These are phyloP conservation scores for Delichon dasypus DNA, from an alignment of 2,797 vertebrate species.

Conservation along the genomic window DNA sequence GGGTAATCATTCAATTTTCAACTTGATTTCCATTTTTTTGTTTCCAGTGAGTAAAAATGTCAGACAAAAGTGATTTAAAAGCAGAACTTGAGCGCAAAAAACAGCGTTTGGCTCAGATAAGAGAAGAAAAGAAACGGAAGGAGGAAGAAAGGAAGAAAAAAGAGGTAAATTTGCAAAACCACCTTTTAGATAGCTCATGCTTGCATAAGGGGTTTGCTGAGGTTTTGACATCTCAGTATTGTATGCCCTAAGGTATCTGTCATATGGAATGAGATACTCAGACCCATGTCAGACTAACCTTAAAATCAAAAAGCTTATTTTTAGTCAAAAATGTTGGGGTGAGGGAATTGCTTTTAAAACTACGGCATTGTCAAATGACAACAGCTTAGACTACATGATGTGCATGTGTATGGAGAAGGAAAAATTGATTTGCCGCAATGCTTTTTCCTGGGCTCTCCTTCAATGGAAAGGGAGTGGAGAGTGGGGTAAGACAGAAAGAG, in stretches of 20 bases:
- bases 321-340: neutral
- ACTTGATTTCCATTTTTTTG: neutral
- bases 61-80: constrained; percentile 88
- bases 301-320: constrained; percentile 33
- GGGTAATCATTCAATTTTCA: neutral
- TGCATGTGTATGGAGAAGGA: neutral
- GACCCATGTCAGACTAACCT: neutral
- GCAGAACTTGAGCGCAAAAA: constrained; percentile 91
- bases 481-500: neutral
- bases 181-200: neutral
- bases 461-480: neutral
- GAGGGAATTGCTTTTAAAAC: constrained; percentile 18
- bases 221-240: neutral
- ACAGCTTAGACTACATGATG: constrained; percentile 29
- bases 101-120: constrained; percentile 87
- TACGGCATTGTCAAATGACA: neutral
- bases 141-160: constrained; percentile 89
- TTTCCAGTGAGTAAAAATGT: constrained; percentile 77
- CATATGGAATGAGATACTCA: neutral
- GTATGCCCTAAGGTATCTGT: neutral
- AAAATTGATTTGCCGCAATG: constrained; percentile 26
- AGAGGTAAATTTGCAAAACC: constrained; percentile 76
- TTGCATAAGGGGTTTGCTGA: neutral
- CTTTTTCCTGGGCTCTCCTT: constrained; percentile 16
- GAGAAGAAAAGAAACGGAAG: constrained; percentile 88